These are phyloP conservation scores for Watsonalla cultraria DNA, from an alignment of 2,888 invertebrate genomes.

Conservation along the genomic window DNA sequence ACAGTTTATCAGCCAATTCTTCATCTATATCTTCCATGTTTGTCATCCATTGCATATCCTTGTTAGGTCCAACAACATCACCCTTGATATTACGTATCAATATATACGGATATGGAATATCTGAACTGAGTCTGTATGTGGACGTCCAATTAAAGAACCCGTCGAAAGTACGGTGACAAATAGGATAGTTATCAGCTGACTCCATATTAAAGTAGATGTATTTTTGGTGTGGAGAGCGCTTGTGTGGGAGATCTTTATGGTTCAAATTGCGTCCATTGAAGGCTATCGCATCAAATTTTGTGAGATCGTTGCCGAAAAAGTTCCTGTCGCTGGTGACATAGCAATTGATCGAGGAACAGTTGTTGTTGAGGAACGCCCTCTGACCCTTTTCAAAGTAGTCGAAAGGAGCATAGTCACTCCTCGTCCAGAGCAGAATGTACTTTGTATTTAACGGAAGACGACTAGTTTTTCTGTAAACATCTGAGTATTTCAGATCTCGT, in stretches of 20 bases:
- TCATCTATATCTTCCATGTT: conserved; percentile 25
- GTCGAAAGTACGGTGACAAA: conserved; percentile 46
- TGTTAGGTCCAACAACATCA: conserved; percentile 50
- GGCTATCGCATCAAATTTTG: conserved; percentile 53
- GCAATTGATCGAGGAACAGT: conserved; percentile 55
- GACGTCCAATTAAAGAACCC: conserved; percentile 67
- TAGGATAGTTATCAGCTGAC: conserved; percentile 57
- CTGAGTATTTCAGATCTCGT: conserved; percentile 46
- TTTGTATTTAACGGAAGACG: conserved; percentile 45
- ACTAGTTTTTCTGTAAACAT: conserved; percentile 46
- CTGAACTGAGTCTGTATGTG: conserved; percentile 63
- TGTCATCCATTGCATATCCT: conserved; percentile 36
- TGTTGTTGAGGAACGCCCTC: conserved; percentile 47
- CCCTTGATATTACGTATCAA: conserved; percentile 40
- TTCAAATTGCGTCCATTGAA: conserved; percentile 55
- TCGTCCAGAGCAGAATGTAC: conserved; percentile 59
- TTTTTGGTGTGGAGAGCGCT: conserved; percentile 48
- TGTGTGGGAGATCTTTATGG: conserved; percentile 30
- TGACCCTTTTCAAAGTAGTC: conserved; percentile 48
- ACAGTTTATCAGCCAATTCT: conserved; percentile 26
- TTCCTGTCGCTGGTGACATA: conserved; percentile 47
- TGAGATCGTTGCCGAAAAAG: conserved; percentile 40
- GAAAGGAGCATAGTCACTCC: conserved; percentile 43
- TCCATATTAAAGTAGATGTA: conserved; percentile 64
- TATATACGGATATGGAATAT: conserved; percentile 56